phyloP scores from a whole-genome alignment of 2,113 vertebrate species.

The Dasyornis broadbenti region DNA sequence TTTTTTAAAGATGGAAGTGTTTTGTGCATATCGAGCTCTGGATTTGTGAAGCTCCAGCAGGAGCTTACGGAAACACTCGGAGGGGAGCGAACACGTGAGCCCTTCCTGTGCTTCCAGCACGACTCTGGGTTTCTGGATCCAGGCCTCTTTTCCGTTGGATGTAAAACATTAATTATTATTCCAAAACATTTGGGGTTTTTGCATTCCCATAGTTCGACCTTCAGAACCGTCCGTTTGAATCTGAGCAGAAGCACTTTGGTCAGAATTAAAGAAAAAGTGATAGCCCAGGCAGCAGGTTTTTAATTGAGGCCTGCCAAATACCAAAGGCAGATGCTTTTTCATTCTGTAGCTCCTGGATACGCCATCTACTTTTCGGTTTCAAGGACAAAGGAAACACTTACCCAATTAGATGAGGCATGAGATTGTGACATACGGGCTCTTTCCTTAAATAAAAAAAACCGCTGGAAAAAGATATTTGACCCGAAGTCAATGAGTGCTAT shows the following conservation, averaged over 20 bases:
- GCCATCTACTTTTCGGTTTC: conserved; percentile 56
- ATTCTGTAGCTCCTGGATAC: conserved; percentile 45
- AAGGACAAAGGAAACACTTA: conserved; percentile 70
- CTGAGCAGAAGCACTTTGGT: not conserved
- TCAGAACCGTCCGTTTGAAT: not conserved
- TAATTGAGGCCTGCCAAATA: conserved; percentile 58
- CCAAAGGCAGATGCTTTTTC: conserved; percentile 58
- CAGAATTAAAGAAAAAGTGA: conserved; percentile 1
- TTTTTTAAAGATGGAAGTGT: conserved; percentile 36
- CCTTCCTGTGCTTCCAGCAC: not conserved
- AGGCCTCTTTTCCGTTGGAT: not conserved
- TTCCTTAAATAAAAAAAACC: conserved; percentile 48
- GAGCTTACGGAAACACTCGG: not conserved
- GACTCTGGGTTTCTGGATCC: not conserved
- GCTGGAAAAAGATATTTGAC: conserved; percentile 63
- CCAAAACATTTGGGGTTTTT: not conserved
- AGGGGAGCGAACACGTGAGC: not conserved
- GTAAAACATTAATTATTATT: not conserved
- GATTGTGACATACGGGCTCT: conserved; percentile 54
- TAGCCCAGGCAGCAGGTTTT: conserved; percentile 33
- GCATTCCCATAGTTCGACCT: not conserved
- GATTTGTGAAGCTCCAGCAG: not conserved
- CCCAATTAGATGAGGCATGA: conserved; percentile 68
- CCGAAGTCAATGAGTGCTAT: conserved; percentile 54
- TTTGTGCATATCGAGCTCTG: not conserved